Evolutionary conservation across 2,888 invertebrate species (phyloP), one percentile per base, ranked within the genome.

Genomic region (Caradrina clavipalpis): DNA sequence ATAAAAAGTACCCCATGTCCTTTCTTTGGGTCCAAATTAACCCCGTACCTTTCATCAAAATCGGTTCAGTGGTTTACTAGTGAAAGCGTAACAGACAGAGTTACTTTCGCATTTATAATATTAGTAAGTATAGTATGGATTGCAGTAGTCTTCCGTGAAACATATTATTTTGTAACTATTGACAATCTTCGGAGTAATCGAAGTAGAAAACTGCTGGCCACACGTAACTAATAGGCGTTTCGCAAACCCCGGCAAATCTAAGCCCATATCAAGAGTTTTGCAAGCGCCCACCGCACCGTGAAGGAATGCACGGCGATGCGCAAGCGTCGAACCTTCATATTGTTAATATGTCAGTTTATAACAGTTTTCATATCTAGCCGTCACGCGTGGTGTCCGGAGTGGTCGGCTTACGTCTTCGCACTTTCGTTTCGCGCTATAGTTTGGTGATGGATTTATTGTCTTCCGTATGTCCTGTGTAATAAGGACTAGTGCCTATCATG

Each of bases 201-300:
- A 88, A 81, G 85, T 84, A 87, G 86, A 90, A 90, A 89, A 90
- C 86, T 71, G 79, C 72, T 84, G 76, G 79, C 81, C 82, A 84
- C 78, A 87, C 84, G 88, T 83, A 87, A 88, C 86, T 86, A 86
- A 87, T 87, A 80, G 84, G 60, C 21, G 84, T 90, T 90, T 89
- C 90, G 88, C 81, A 90, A 89, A 80, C 78, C 54, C 74, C 62
- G 73, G 81, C 83, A 73, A 84, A 86, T 87, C 88, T 90, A 89
- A 88, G 85, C 85, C 87, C 88, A 88, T 89, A 89, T 90, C 87
- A 85, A 82, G 80, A 80, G 89, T 94, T 90, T 92, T 91, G 94
- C 87, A 94, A 94, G 87, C 78, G 71, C 31, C 82, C 87, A 82
- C 65, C 87, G 85, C 88, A 89, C 91, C 93, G 93, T 92, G 91